phyloP scores from a whole-genome alignment of 2,888 invertebrate species.

The Malthinus seriepunctatus region DNA sequence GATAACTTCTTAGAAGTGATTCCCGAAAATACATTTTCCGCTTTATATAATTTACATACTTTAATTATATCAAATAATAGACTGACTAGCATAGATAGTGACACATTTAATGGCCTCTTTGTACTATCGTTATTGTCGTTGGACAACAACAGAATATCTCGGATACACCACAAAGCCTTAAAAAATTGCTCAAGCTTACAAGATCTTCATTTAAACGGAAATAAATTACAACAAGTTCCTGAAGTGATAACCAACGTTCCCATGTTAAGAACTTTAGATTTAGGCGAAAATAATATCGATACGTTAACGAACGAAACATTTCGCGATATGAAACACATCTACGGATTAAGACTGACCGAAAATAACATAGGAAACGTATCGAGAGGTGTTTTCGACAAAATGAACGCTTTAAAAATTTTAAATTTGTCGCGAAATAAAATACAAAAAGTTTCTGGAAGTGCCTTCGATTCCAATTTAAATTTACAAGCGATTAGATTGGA shows the following conservation, averaged over 20 bases:
- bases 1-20: constrained; percentile 77
- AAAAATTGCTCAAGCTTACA: constrained; percentile 79
- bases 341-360: constrained; percentile 80
- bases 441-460: constrained; percentile 74
- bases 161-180: constrained; percentile 74
- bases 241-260: constrained; percentile 74
- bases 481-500: constrained; percentile 81
- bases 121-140: constrained; percentile 76
- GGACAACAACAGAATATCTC: constrained; percentile 78
- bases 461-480: constrained; percentile 77
- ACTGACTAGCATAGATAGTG: constrained; percentile 73
- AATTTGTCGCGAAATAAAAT: constrained; percentile 85
- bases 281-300: constrained; percentile 84
- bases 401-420: constrained; percentile 77
- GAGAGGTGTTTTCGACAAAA: constrained; percentile 78
- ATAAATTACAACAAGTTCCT: constrained; percentile 76
- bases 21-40: constrained; percentile 77
- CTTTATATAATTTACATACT: constrained; percentile 78
- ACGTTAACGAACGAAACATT: constrained; percentile 80
- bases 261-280: constrained; percentile 76
- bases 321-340: constrained; percentile 77
- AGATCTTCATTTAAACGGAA: constrained; percentile 82
- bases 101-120: constrained; percentile 75
- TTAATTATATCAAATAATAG: constrained; percentile 81
- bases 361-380: constrained; percentile 81